These are phyloP conservation scores for Agelas oroides DNA, from an alignment of 37 sponge, comb jelly and placozoan species.

Conservation along the genomic window DNA sequence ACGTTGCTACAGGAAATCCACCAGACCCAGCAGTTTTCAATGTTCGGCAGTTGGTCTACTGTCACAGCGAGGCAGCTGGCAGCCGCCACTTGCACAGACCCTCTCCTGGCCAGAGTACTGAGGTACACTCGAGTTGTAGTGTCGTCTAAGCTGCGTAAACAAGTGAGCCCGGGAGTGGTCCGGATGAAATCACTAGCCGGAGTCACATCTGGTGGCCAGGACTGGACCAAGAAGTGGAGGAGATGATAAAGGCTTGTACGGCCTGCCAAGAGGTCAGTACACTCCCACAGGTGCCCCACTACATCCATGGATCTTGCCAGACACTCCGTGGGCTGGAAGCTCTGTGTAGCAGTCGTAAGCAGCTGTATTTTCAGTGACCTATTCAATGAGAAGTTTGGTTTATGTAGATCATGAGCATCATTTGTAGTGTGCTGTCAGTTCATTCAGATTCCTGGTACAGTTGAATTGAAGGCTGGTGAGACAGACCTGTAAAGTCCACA, in stretches of 20 bases:
- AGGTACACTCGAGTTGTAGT: conserved; percentile 19
- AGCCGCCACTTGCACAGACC: not conserved
- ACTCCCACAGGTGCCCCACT: not conserved
- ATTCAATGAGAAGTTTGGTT: no score
- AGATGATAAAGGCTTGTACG: not conserved
- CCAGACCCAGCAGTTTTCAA: no score
- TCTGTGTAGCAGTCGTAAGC: no score
- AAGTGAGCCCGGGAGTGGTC: conserved; percentile 2
- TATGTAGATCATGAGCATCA: no score
- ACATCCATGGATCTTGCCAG: conserved; percentile 25
- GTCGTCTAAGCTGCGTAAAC: not conserved
- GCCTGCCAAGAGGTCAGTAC: not conserved
- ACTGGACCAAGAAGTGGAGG: conserved; percentile 27
- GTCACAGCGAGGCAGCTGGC: no score
- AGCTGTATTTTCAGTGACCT: no score
- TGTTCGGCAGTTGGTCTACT: no score
- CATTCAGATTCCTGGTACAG: no score
- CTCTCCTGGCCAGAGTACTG: conserved; percentile 10
- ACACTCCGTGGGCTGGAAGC: not conserved
- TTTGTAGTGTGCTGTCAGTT: no score
- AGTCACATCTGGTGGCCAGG: conserved; percentile 38
- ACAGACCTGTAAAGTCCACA: no score
- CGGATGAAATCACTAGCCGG: conserved; percentile 12
- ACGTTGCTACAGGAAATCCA: no score
- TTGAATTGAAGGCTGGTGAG: no score